Base-by-base conservation (phyloP, 2,888 invertebrate genomes). In the Conops quadrifasciatus region DNA sequence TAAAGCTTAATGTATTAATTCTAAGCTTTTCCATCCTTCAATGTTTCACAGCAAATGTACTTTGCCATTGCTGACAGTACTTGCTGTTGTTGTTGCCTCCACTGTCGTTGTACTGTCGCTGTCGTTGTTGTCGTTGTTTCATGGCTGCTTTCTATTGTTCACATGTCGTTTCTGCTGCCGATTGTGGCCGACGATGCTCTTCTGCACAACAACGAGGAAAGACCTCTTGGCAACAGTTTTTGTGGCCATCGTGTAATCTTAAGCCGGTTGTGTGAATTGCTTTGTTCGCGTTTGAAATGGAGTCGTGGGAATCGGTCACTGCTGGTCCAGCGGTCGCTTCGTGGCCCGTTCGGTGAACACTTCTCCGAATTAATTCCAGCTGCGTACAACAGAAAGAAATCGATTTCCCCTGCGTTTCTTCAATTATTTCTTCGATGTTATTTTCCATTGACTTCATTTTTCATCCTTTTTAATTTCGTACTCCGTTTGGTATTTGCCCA, bases 1-100 rank as follows among this genome's bases (percentile, higher is more conserved):
- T n/a, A n/a, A n/a, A n/a, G 30, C 24, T 43, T 56, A 45, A 45
- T 43, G 45, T 68, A 71, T 60, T 73, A 73, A 73, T 77, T 70
- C 62, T 24, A 11, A 43, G 19, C 36, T 60, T 30, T 26, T 59
- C 9, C 30, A 9, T 0, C 7, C 28, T 28, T 59, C 28, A 28
- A n/a, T 28, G 13, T 15, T 19, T 24, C 15, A 58, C 15, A 19
- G 15, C n/a, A 19, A 5, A 28, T 26, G 56, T 56, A 21, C 24
- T 56, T 26, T 15, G 19, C 21, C 0, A 53, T 45, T 13, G 9
- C 45, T 45, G 11, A 51, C 36, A n/a, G 13, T 19, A 36, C 1
- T 11, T 9, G 0, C 43, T 24, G 19, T 63, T 63, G 24, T 43
- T 43, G 19, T 15, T 47, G 5, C 4, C 9, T 36, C 9, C 36